Percentiles rank a stretch among this genome's conserved stretches.
These are phyloP conservation scores for Empidonax alnorum DNA, from an alignment of 2,113 vertebrate genomes.

Conservation along the genomic window DNA sequence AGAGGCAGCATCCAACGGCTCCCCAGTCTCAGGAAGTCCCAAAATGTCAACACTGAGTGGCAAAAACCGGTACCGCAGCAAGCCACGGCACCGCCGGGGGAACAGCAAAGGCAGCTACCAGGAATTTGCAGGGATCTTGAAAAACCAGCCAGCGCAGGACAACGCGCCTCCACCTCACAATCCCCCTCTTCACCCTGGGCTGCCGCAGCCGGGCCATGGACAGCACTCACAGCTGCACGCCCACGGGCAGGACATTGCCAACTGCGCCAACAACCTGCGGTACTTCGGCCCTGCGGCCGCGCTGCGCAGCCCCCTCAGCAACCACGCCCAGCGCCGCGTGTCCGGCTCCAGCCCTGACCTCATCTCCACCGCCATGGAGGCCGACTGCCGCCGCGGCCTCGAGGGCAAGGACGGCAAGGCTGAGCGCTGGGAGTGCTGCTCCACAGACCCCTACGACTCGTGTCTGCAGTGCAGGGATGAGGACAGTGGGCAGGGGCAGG, in stretches of 20 bases:
- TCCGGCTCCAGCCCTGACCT: constrained; percentile 92
- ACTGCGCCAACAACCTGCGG: constrained; percentile 91
- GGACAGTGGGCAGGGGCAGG: background rate
- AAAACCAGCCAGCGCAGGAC: constrained; percentile 69
- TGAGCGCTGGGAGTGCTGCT: constrained; percentile 82
- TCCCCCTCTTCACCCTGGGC: background rate
- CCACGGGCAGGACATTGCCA: constrained; percentile 86
- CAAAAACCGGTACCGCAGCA: constrained; percentile 92
- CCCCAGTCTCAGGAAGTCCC: constrained; percentile 90
- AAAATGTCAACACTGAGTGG: constrained; percentile 87
- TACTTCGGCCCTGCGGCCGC: constrained; percentile 96
- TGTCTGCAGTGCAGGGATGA: constrained; percentile 81
- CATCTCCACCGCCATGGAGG: constrained; percentile 87
- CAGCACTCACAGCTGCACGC: constrained; percentile 76
- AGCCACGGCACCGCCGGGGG: constrained; percentile 92
- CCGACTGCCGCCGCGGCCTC: constrained; percentile 78
- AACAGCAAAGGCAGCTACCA: constrained; percentile 95
- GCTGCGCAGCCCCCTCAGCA: constrained; percentile 93
- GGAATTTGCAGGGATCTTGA: constrained; percentile 87
- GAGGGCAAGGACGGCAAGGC: constrained; percentile 45
- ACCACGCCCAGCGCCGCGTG: constrained; percentile 87
- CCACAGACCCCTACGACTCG: constrained; percentile 80
- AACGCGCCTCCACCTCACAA: constrained; percentile 71
- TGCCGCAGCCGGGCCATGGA: constrained; percentile 61
- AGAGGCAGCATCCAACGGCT: constrained; percentile 83